Evolutionary conservation across 1,140 invertebrate genomes (phyloP), one percentile per base, ranked within the genome.

Genomic region (Propsilocerus akamusi): DNA sequence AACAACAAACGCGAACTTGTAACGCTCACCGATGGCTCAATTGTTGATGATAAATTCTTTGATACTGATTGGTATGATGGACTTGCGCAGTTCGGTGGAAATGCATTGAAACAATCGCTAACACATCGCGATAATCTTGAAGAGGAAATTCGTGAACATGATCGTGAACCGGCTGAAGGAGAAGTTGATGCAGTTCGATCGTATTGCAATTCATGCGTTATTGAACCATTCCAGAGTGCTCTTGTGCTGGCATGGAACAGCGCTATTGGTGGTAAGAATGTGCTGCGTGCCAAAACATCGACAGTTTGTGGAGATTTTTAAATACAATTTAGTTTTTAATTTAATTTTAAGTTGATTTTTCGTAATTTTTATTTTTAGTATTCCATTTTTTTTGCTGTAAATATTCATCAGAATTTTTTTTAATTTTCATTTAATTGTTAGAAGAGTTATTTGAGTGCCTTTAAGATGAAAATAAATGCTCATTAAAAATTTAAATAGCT

Each of bases 161-260:
- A 83, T 55, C 69, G 80, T n/a, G 83, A 86, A 54, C 83, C 83
- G 0, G 84, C 84, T 0, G 83, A 87, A 60, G 81, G 75, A 20
- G 84, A 88, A 61, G 83, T 86, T 0, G 78, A 70, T 52, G 75
- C 76, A 1, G 80, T 86, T 2, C 83, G 86, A 78, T 71, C 77
- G 54, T 65, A 85, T 2, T 88, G 84, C 59, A 76, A 76, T 34
- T 80, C 76, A 3, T 86, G 83, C 53, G 66, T 74, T 10, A 58
- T 69, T 0, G 84, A 87, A 56, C 83, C 84, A 0, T 87, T 86
- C 66, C 75, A 75, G 25, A 83, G 83, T 54, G 84, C 80, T 1
- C 66, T 83, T 1, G 68, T 86, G 3, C 70, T 88, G 14, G 76
- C 75, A 4, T 88, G 84, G 84, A 75, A 81, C 59, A 69, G 68